phyloP scores from a whole-genome alignment of 2,113 vertebrate species.

The Tachycineta bicolor region DNA sequence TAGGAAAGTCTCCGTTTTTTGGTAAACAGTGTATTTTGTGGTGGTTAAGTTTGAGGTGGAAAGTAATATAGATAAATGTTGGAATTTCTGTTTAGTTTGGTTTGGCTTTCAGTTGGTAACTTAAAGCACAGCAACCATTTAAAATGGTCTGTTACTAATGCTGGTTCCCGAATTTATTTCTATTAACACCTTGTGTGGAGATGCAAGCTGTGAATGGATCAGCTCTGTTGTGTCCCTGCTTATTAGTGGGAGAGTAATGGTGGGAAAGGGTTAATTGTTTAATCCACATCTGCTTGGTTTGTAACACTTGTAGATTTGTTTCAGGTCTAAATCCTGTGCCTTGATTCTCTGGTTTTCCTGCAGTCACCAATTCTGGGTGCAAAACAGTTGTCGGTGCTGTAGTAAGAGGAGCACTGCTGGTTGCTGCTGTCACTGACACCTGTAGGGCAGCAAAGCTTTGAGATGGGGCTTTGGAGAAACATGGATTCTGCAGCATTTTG shows the following conservation, averaged over 20 bases:
- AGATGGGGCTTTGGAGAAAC: background rate
- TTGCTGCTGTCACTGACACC: background rate
- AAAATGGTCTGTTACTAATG: background rate
- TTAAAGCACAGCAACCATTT: background rate
- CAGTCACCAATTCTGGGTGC: background rate
- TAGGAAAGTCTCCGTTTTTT: background rate
- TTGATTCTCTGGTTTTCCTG: background rate
- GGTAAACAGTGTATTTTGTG: background rate
- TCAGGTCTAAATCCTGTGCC: background rate
- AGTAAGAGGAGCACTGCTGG: background rate
- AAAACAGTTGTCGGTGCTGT: background rate
- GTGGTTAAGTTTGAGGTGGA: background rate
- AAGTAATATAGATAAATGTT: background rate
- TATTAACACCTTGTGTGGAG: rapidly evolving
- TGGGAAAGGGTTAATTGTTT: background rate
- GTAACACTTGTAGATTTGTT: background rate
- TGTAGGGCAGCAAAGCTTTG: background rate
- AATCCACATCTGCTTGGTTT: background rate
- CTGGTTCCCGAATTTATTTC: background rate
- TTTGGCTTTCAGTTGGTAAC: background rate
- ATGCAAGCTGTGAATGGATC: background rate
- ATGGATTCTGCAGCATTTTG: background rate
- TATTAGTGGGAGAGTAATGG: no score
- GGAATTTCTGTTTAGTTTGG: background rate
- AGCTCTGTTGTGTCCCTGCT: background rate